phyloP scores from a whole-genome alignment of 2,797 vertebrate species.

The Rhincodon typus region DNA sequence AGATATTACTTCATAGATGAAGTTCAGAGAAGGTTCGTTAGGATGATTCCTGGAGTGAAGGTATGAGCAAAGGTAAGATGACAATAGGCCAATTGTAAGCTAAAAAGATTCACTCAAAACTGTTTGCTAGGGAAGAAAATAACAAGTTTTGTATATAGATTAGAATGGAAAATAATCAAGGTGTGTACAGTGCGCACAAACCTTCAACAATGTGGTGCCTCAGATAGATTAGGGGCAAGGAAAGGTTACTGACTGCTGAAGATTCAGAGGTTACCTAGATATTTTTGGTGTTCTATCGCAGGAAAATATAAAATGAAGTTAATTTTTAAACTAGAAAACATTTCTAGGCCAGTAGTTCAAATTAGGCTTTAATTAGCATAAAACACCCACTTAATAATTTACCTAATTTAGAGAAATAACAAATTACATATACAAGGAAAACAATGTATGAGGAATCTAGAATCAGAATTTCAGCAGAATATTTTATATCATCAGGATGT shows the following conservation, averaged over 20 bases:
- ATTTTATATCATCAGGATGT: neutral
- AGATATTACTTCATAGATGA: too few relatives aligned
- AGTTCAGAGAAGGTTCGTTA: too few relatives aligned
- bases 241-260: neutral
- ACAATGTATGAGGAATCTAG: neutral
- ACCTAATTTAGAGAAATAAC: neutral
- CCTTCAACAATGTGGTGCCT: neutral
- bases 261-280: neutral
- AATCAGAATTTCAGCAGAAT: neutral
- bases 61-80: neutral
- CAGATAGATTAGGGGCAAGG: too few relatives aligned
- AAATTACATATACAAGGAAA: neutral
- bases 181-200: neutral
- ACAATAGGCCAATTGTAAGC: neutral
- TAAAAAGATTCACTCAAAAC: neutral
- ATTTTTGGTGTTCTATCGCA: neutral
- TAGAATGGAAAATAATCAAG: neutral
- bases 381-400: neutral
- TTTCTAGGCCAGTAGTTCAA: neutral
- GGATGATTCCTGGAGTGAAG: too few relatives aligned
- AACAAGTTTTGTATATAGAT: neutral
- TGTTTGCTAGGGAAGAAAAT: neutral
- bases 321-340: neutral
- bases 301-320: neutral
- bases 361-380: neutral